Conservation (phyloP, 2,797 vertebrate genomes). For the Psittacula echo region DNA sequence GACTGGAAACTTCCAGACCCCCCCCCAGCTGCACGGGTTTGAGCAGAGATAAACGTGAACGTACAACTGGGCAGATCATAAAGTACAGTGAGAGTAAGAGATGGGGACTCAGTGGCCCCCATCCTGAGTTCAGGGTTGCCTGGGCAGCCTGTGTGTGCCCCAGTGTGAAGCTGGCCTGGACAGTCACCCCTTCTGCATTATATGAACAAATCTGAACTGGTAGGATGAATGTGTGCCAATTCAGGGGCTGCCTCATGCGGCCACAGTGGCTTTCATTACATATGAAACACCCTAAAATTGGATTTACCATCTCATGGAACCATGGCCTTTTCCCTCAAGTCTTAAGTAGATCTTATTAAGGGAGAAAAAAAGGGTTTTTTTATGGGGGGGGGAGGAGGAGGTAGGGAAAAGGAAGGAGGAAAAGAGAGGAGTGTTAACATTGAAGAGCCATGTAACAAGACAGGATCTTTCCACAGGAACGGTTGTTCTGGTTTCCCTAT, state of each 20-base stretch:
- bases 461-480: conserved; percentile 19
- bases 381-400: not conserved
- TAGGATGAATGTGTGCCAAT: conserved; percentile 23
- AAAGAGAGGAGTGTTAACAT: conserved; percentile 10
- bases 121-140: not conserved
- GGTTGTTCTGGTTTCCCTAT: conserved; percentile 38
- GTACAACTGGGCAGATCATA: not conserved
- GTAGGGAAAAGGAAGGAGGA: conserved; percentile 17
- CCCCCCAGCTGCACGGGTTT: not conserved
- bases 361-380: not conserved
- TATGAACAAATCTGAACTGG: conserved; percentile 4
- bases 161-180: not conserved
- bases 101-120: not conserved
- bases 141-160: not conserved
- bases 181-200: not conserved
- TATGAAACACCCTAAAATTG: conserved; percentile 57
- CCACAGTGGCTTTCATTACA: conserved; percentile 25
- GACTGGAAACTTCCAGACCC: not conserved
- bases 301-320: conserved; percentile 52
- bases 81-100: not conserved
- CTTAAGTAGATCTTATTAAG: conserved; percentile 57
- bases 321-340: conserved; percentile 38
- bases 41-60: rapidly evolving
- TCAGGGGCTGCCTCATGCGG: not conserved
- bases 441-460: conserved; percentile 6